These are phyloP conservation scores for Pluvialis apricaria DNA, from an alignment of 2,113 vertebrate genomes.

Conservation along the genomic window DNA sequence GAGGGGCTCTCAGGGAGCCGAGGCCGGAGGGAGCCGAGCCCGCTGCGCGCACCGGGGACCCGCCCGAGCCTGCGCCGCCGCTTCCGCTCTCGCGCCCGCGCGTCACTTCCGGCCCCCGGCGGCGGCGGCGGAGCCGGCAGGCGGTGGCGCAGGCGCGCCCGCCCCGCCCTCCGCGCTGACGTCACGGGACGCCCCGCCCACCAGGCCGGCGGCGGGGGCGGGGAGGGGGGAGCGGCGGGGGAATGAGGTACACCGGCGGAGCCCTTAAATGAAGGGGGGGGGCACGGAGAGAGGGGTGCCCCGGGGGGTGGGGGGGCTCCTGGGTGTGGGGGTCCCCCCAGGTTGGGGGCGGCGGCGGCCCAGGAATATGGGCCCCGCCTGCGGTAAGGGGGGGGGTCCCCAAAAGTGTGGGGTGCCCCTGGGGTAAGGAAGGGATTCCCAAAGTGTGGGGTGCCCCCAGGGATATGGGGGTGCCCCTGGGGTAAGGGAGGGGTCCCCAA, in stretches of 20 bases:
- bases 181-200: too few relatives aligned
- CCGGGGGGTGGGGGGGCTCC: background rate
- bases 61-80: conserved; percentile 62
- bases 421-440: background rate
- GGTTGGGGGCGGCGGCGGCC: background rate
- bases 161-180: too few relatives aligned
- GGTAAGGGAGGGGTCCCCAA: too few relatives aligned
- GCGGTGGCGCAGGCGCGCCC: too few relatives aligned
- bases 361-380: too few relatives aligned
- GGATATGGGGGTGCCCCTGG: background rate
- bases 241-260: accelerated
- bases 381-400: background rate
- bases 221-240: too few relatives aligned
- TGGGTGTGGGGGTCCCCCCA: background rate
- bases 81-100: too few relatives aligned
- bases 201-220: too few relatives aligned
- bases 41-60: conserved; percentile 63
- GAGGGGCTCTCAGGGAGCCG: conserved; percentile 44
- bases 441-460: background rate
- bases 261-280: accelerated
- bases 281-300: accelerated
- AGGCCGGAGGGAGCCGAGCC: conserved; percentile 55
- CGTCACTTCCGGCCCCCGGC: too few relatives aligned
- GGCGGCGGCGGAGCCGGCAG: too few relatives aligned
- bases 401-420: background rate